Percentiles rank a stretch among this genome's conserved stretches.
These are phyloP conservation scores for Cryptotermes secundus DNA, from an alignment of 1,140 invertebrate species.

Conservation along the genomic window DNA sequence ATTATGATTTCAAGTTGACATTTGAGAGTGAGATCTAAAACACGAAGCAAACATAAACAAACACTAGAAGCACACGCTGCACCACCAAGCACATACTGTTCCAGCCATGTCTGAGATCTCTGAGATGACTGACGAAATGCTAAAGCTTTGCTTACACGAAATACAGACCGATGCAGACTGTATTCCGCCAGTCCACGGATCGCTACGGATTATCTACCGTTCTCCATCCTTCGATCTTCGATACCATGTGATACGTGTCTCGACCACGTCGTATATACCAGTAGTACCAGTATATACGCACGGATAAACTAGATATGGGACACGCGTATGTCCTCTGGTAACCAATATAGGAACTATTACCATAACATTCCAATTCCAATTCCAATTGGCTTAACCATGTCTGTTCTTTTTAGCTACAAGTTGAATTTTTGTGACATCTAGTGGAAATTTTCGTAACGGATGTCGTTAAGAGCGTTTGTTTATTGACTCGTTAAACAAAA, in stretches of 20 bases:
- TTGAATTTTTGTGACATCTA: neutral
- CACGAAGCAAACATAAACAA: neutral
- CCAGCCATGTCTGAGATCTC: constrained; percentile 26
- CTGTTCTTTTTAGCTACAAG: neutral
- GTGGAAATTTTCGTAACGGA: neutral
- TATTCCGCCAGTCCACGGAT: neutral
- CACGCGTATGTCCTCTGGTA: too few species aligned
- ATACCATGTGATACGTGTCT: neutral
- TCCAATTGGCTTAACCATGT: neutral
- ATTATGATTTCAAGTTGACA: constrained; percentile 31
- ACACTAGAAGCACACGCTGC: constrained; percentile 21
- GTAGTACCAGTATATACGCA: too few species aligned
- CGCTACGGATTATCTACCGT: neutral
- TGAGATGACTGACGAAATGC: constrained; percentile 6
- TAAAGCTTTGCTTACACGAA: neutral
- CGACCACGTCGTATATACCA: too few species aligned
- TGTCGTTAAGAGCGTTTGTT: neutral
- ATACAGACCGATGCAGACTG: neutral
- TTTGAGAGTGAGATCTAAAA: neutral
- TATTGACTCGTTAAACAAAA: neutral
- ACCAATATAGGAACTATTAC: too few species aligned
- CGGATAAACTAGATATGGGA: too few species aligned
- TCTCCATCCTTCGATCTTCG: neutral
- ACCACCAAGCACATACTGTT: constrained; percentile 6
- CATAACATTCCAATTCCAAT: too few species aligned